Conservation (phyloP, 92 coral and sea anemone genomes). For the Palythoa grandiflora region DNA sequence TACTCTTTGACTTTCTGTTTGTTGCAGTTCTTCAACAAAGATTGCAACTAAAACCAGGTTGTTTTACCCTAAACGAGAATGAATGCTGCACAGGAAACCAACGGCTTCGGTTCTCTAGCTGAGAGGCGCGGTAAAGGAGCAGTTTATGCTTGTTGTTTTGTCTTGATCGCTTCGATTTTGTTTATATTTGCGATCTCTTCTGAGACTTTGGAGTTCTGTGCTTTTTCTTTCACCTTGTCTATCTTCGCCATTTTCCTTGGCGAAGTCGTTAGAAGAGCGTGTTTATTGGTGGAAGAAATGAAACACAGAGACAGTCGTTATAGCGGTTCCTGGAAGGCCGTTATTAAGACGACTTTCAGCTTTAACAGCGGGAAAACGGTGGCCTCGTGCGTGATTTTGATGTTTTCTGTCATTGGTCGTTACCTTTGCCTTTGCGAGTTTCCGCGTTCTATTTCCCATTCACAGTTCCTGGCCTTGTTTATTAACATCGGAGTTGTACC, state of each 20-base stretch:
- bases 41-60: not conserved
- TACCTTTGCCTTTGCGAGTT: not conserved
- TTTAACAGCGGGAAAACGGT: conserved; percentile 46
- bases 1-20: not conserved
- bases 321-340: conserved; percentile 25
- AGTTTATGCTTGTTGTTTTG: not conserved
- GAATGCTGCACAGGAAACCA: no score
- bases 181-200: not conserved
- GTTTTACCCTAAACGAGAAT: not conserved
- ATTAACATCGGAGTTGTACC: conserved; percentile 74
- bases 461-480: conserved; percentile 56
- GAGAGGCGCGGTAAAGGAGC: conserved; percentile 57
- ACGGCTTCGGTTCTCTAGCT: conserved; percentile 66
- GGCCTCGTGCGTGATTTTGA: conserved; percentile 1
- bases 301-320: no score
- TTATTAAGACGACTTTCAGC: conserved; percentile 67
- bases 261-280: conserved; percentile 71
- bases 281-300: not conserved
- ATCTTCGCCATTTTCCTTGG: conserved; percentile 71
- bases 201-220: not conserved
- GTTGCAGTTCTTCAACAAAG: not conserved
- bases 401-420: not conserved
- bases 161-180: not conserved
- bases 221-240: conserved; percentile 49
- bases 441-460: not conserved